Conservation (phyloP, 2,888 invertebrate species). For the Flabesymbios commensalis region DNA sequence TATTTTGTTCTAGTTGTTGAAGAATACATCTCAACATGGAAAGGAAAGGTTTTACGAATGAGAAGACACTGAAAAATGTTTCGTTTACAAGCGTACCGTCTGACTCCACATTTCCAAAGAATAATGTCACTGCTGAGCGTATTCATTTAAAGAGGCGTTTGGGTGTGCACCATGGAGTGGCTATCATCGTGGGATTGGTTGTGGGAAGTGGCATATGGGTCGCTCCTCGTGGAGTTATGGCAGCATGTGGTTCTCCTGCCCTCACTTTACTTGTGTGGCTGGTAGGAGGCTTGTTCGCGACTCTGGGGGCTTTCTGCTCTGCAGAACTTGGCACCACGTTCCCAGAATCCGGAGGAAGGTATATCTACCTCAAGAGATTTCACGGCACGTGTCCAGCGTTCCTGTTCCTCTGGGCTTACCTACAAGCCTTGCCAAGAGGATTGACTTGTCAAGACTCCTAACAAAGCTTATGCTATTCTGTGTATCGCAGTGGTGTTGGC, state of each 20-base stretch:
- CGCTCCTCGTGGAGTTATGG: conserved; percentile 21
- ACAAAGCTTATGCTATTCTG: too few relatives aligned
- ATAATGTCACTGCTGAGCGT: too few relatives aligned
- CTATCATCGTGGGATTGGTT: conserved; percentile 22
- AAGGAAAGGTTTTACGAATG: too few relatives aligned
- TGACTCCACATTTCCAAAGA: too few relatives aligned
- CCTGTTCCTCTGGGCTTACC: conserved; percentile 56
- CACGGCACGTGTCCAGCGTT: conserved; percentile 57
- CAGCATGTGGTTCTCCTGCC: conserved; percentile 69
- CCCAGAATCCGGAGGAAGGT: conserved; percentile 66
- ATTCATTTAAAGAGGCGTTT: conserved; percentile 18
- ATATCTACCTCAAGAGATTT: conserved; percentile 63
- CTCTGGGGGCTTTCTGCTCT: conserved; percentile 84
- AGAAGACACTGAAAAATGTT: too few relatives aligned
- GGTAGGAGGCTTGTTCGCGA: conserved; percentile 75
- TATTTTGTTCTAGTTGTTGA: too few relatives aligned
- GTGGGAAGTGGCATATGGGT: conserved; percentile 30
- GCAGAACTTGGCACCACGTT: conserved; percentile 87
- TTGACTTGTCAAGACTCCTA: too few relatives aligned
- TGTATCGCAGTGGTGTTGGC: too few relatives aligned
- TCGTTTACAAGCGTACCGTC: too few relatives aligned
- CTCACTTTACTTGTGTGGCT: conserved; percentile 87
- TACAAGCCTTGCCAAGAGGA: conserved; percentile 52
- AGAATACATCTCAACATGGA: too few relatives aligned
- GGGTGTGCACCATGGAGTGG: conserved; percentile 22